Evolutionary conservation across 2,113 vertebrate genomes (phyloP).

Genomic region (Zosterops japonicus): DNA sequence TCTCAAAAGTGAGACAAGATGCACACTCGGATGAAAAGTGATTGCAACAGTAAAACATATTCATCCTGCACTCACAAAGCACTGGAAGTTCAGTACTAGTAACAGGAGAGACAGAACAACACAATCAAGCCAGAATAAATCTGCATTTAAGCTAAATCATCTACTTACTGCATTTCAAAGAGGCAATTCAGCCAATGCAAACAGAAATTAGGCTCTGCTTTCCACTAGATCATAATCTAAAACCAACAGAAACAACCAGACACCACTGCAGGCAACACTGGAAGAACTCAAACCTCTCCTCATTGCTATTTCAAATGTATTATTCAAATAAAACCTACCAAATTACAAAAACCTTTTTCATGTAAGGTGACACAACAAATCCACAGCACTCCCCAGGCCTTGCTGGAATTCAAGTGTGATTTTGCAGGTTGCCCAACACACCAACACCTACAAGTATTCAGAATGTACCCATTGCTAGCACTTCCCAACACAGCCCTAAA

Average conservation of each 20-base stretch:
- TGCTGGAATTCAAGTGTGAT: not conserved
- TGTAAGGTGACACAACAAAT: not conserved
- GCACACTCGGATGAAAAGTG: not conserved
- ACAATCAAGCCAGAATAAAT: conserved; percentile 1
- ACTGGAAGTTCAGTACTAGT: not conserved
- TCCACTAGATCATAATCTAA: not conserved
- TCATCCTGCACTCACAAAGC: not conserved
- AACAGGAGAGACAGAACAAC: not conserved
- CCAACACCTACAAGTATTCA: not conserved
- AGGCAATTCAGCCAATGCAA: not conserved
- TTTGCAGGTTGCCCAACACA: not conserved
- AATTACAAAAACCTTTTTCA: not conserved
- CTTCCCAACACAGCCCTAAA: not conserved
- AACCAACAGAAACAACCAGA: not conserved
- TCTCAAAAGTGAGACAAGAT: not conserved
- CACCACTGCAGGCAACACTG: not conserved
- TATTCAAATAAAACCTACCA: not conserved
- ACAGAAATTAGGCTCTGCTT: not conserved
- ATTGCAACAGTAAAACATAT: not conserved
- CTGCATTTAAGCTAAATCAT: not conserved
- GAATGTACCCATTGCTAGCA: not conserved
- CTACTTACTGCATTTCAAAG: not conserved
- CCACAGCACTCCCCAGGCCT: not conserved
- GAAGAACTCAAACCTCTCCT: not conserved
- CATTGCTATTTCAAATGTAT: not conserved